phyloP scores from a whole-genome alignment of 2,113 vertebrate genomes.

The Phaetusa simplex region DNA sequence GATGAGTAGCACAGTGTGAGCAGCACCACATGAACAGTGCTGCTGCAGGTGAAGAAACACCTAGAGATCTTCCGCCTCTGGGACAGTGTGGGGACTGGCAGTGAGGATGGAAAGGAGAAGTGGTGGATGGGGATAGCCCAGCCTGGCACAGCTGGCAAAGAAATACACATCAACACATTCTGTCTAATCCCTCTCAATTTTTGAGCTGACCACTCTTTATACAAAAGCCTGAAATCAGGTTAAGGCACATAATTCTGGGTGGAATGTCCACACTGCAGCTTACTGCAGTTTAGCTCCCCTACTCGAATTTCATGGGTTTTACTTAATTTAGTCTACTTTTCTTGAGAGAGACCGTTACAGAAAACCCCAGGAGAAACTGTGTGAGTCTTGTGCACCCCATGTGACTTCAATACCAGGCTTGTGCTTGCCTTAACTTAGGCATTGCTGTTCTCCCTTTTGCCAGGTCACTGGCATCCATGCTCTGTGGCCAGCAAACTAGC shows the following conservation, averaged over 20 bases:
- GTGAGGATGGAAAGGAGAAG: background rate
- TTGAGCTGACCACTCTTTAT: background rate
- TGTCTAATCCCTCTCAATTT: background rate
- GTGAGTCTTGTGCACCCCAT: fast-evolving
- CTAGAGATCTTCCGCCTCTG: background rate
- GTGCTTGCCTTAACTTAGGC: fast-evolving
- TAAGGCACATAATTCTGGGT: background rate
- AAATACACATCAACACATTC: background rate
- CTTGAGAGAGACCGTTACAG: background rate
- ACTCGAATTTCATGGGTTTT: fast-evolving
- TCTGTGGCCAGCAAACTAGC: background rate
- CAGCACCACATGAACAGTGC: background rate
- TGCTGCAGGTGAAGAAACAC: background rate
- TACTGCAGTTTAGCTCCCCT: background rate
- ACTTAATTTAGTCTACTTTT: background rate
- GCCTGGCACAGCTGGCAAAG: background rate
- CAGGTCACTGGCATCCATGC: background rate
- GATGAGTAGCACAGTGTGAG: background rate
- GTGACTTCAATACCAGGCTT: background rate
- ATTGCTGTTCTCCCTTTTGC: background rate
- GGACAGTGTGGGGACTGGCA: fast-evolving
- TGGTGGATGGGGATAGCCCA: background rate
- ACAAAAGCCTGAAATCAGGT: background rate
- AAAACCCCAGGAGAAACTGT: background rate
- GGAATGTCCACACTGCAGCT: background rate